phyloP scores from a whole-genome alignment of 2,113 vertebrate species.

The Phainopepla nitens region DNA sequence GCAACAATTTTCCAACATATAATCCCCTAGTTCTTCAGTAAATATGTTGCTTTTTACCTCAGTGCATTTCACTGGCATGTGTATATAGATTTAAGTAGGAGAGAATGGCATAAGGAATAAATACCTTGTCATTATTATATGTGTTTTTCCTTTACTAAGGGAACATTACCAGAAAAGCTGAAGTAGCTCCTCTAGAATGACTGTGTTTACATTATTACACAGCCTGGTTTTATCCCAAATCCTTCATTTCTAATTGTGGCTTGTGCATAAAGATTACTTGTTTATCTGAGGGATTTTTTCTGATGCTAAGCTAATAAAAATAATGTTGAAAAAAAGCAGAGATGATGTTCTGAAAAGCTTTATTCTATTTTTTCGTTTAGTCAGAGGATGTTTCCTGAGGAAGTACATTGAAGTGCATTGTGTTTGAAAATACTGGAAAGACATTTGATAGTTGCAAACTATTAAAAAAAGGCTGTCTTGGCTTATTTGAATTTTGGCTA shows the following conservation, averaged over 20 bases:
- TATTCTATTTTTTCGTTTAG: not conserved
- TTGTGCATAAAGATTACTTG: not conserved
- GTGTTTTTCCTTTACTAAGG: not conserved
- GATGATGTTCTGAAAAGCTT: not conserved
- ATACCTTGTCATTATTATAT: not conserved
- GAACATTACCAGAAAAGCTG: not conserved
- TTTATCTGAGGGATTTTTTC: not conserved
- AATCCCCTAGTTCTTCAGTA: not conserved
- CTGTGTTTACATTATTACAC: not conserved
- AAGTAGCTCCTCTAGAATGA: not conserved
- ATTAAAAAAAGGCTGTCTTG: not conserved
- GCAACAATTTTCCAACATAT: not conserved
- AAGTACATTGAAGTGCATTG: not conserved
- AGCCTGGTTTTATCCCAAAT: not conserved
- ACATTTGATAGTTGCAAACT: not conserved
- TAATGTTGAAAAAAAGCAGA: not conserved
- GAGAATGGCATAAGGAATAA: not conserved
- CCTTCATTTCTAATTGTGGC: not conserved
- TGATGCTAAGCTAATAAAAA: not conserved
- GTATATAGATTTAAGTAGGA: not conserved
- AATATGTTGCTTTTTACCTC: not conserved
- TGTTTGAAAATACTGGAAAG: not conserved
- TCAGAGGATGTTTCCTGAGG: not conserved
- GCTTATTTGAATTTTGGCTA: not conserved
- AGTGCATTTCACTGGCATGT: not conserved